These are phyloP conservation scores for Amphipoea lucens DNA, from an alignment of 2,888 invertebrate genomes.

Conservation along the genomic window DNA sequence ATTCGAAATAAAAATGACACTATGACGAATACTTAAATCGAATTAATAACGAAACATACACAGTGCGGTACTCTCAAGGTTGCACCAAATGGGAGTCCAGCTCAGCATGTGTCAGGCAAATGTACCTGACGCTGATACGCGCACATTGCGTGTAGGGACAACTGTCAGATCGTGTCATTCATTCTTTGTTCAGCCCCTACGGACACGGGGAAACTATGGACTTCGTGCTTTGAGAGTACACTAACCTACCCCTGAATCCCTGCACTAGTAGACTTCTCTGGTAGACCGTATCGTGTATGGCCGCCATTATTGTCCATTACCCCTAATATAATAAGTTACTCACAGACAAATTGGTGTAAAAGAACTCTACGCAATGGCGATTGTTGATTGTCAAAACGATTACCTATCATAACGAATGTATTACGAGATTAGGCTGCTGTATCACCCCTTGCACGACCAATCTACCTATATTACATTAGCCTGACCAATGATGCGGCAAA, in stretches of 20 bases:
- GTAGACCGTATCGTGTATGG: not conserved
- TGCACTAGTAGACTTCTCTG: not conserved
- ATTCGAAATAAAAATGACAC: no score
- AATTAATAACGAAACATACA: no score
- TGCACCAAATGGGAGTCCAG: no score
- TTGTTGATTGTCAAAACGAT: not conserved
- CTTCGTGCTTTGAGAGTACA: not conserved
- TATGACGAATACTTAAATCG: no score
- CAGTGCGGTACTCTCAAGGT: no score
- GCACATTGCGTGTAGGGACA: not conserved
- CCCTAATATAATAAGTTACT: not conserved
- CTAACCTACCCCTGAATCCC: not conserved
- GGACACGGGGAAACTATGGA: not conserved
- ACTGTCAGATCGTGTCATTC: not conserved
- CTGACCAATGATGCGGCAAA: slow-evolving; percentile 8
- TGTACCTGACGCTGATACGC: no score
- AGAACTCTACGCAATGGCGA: not conserved
- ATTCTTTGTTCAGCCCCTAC: not conserved
- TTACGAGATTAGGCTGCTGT: no score
- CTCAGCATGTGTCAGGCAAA: no score
- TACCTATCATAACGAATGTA: not conserved
- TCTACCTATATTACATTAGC: not conserved
- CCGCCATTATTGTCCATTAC: no score
- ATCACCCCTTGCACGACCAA: slow-evolving; percentile 7
- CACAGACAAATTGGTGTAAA: not conserved